phyloP scores from a whole-genome alignment of 1,140 invertebrate genomes.

The Papilio dardanus region DNA sequence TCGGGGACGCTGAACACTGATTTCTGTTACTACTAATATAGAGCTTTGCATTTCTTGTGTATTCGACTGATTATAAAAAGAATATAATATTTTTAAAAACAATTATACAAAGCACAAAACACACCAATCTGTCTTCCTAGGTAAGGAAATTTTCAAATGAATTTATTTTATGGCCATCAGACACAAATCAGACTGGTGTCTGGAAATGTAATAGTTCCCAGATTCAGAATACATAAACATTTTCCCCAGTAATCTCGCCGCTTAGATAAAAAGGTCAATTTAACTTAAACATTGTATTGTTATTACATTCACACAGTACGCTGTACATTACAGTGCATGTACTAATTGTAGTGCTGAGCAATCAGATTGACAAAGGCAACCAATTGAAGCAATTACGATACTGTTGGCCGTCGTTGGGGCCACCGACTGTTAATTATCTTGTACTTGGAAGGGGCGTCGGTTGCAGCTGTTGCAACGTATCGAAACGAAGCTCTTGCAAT shows the following conservation, averaged over 20 bases:
- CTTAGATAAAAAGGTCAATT: background rate
- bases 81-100: background rate
- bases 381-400: constrained; percentile 32
- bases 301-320: background rate
- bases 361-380: constrained; percentile 34
- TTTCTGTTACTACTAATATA: background rate
- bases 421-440: constrained; percentile 23
- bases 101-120: too few species aligned
- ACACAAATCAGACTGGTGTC: background rate
- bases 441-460: background rate
- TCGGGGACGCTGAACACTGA: background rate
- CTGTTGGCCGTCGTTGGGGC: constrained; percentile 6
- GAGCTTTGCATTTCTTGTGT: background rate
- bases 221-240: background rate
- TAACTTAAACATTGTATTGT: background rate
- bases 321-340: background rate
- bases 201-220: background rate
- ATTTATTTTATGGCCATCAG: background rate
- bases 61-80: too few species aligned
- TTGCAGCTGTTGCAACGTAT: constrained; percentile 3
- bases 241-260: background rate
- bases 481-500: background rate
- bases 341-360: constrained; percentile 23
- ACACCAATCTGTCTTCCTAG: background rate
- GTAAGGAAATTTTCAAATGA: background rate